These are phyloP conservation scores for Gymnothorax reevesii DNA, from an alignment of 2,797 vertebrate genomes.

Conservation along the genomic window DNA sequence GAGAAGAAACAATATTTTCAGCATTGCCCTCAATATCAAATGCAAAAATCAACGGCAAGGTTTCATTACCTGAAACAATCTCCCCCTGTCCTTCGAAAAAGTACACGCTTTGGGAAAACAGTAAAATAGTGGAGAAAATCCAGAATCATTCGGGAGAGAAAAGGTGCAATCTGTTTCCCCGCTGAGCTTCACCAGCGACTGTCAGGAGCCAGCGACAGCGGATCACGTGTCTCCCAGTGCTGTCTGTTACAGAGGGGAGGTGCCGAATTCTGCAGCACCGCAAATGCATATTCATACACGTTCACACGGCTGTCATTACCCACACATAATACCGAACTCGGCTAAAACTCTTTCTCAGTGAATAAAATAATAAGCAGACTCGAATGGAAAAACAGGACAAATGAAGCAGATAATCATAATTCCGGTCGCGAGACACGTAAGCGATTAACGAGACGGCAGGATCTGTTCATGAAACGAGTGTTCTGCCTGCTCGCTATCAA, in stretches of 20 bases:
- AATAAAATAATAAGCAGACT: constrained; percentile 19
- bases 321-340: constrained; percentile 11
- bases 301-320: constrained; percentile 12
- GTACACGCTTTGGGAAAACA: constrained; percentile 35
- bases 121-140: constrained; percentile 49
- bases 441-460: constrained; percentile 16
- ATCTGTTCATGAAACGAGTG: neutral
- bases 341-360: constrained; percentile 11
- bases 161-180: constrained; percentile 67
- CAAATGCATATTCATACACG: constrained; percentile 48
- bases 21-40: constrained; percentile 38
- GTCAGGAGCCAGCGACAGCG: constrained; percentile 72
- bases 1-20: constrained; percentile 32
- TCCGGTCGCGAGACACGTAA: neutral
- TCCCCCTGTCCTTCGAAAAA: constrained; percentile 49
- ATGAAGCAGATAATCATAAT: constrained; percentile 2
- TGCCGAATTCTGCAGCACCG: constrained; percentile 67
- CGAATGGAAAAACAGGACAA: neutral
- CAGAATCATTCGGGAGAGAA: constrained; percentile 60
- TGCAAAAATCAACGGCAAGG: constrained; percentile 34
- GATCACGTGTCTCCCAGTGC: constrained; percentile 68
- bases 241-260: constrained; percentile 68
- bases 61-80: constrained; percentile 62
- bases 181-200: constrained; percentile 72
- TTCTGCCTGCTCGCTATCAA: neutral